Conservation (phyloP, 1,140 invertebrate species). For the Drosophila santomea region DNA sequence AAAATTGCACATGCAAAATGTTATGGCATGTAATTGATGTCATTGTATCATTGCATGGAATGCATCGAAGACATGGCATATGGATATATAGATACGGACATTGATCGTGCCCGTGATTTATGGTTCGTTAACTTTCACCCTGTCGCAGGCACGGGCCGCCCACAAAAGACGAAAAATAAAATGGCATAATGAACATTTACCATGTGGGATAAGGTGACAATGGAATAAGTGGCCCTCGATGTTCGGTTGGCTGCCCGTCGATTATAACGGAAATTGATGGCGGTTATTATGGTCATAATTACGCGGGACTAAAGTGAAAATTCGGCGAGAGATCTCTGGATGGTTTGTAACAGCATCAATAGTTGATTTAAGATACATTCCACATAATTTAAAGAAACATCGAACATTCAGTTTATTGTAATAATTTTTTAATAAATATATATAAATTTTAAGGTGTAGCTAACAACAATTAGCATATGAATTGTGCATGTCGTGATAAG, state of each 20-base stretch:
- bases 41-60: conserved; percentile 51
- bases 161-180: conserved; percentile 25
- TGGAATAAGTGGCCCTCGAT: conserved; percentile 49
- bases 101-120: conserved; percentile 67
- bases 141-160: not conserved
- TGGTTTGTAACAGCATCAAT: conserved; percentile 12
- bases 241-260: conserved; percentile 36
- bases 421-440: not conserved
- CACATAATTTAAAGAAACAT: too few relatives aligned
- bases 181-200: conserved; percentile 44
- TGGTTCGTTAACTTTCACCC: conserved; percentile 55
- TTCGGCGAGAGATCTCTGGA: conserved; percentile 9
- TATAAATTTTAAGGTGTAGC: not conserved
- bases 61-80: conserved; percentile 55
- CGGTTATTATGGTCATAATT: conserved; percentile 62
- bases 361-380: not conserved
- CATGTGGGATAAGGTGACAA: conserved; percentile 54
- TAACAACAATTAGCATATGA: conserved; percentile 1
- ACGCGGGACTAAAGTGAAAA: conserved; percentile 23
- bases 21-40: conserved; percentile 70
- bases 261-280: conserved; percentile 65
- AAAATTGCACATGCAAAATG: conserved; percentile 62
- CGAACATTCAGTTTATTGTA: too few relatives aligned
- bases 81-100: conserved; percentile 51
- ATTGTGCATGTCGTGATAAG: conserved; percentile 7